Evolutionary conservation across 2,797 vertebrate genomes (phyloP).

Genomic region (Sebastes itinus): DNA sequence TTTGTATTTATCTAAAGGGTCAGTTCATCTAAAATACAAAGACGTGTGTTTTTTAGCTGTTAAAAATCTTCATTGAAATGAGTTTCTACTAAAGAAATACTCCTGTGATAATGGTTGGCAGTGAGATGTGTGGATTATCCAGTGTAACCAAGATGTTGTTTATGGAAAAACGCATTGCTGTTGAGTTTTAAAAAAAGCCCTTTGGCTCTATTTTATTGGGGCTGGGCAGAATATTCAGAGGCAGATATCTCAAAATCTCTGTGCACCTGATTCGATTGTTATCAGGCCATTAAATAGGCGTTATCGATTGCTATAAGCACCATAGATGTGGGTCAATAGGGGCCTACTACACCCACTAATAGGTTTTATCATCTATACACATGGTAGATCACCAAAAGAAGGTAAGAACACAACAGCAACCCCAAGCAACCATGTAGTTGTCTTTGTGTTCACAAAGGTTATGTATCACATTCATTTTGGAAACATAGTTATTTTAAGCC

Average conservation of each 20-base stretch:
- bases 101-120: background rate
- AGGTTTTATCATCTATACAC: no score
- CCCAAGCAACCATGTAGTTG: fast-evolving
- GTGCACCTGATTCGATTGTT: no score
- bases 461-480: no score
- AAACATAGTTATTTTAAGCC: no score
- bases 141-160: background rate
- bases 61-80: background rate
- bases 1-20: background rate
- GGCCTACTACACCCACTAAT: no score
- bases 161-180: background rate
- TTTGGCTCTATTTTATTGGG: background rate
- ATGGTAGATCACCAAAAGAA: no score
- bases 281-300: no score
- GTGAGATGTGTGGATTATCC: background rate
- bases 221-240: background rate
- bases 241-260: background rate
- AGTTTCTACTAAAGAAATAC: background rate
- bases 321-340: no score
- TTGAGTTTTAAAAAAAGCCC: background rate
- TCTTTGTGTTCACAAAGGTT: no score
- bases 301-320: no score
- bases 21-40: background rate
- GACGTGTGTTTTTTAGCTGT: background rate
- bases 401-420: background rate